Evolutionary conservation across 2,113 vertebrate species (phyloP).

Genomic region (Microcebus jonahi): DNA sequence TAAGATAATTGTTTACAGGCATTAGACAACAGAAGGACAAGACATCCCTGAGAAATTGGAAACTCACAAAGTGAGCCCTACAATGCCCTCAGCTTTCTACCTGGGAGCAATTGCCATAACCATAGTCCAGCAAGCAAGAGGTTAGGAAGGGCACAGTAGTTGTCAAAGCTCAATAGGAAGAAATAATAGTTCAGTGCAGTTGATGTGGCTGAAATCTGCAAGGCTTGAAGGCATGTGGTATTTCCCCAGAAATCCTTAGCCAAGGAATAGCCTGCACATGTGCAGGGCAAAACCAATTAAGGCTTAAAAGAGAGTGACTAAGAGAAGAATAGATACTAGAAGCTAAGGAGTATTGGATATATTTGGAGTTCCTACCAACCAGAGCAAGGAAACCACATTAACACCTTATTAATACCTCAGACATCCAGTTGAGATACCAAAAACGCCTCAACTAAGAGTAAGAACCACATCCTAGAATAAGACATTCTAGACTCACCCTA

Average conservation of each 20-base stretch:
- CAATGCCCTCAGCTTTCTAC: background rate
- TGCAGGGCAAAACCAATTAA: constrained; percentile 13
- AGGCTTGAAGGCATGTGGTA: background rate
- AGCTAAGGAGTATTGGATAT: background rate
- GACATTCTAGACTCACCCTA: background rate
- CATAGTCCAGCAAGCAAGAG: background rate
- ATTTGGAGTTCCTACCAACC: background rate
- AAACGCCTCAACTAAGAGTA: background rate
- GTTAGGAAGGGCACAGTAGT: background rate
- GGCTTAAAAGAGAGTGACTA: background rate
- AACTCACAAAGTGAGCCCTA: background rate
- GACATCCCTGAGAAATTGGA: background rate
- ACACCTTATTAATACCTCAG: constrained; percentile 17
- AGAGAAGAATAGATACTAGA: background rate
- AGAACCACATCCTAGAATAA: background rate
- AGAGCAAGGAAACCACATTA: constrained; percentile 22
- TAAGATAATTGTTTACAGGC: background rate
- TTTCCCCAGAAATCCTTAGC: background rate
- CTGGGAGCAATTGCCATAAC: background rate
- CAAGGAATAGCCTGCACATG: background rate
- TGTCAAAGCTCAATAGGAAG: background rate
- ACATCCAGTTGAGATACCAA: constrained; percentile 35
- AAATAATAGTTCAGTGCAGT: background rate
- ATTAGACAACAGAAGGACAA: background rate
- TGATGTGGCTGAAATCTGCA: background rate